Percentiles rank a stretch among this genome's conserved stretches.
Evolutionary conservation across 35 echinoderm and acorn worm genomes (phyloP).

Genomic region (Patiria miniata): DNA sequence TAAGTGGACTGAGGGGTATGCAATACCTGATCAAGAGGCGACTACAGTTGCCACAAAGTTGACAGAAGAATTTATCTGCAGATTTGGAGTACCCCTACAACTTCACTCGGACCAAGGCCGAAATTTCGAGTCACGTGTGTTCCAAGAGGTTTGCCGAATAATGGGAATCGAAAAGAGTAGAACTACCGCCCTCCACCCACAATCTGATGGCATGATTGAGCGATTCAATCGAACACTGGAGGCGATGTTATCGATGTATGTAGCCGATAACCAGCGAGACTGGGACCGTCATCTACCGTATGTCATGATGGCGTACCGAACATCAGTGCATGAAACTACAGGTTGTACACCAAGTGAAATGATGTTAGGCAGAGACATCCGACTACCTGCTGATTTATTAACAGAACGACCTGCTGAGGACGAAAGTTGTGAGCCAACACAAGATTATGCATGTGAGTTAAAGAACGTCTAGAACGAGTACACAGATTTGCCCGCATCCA

Average conservation of each 20-base stretch:
- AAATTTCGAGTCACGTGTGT: constrained; percentile 62
- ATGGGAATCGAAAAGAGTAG: constrained; percentile 49
- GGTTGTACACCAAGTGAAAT: constrained; percentile 53
- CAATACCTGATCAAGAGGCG: constrained; percentile 57
- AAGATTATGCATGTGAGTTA: constrained; percentile 19
- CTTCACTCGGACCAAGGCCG: constrained; percentile 65
- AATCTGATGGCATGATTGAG: constrained; percentile 71
- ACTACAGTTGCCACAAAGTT: constrained; percentile 40
- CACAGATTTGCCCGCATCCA: constrained; percentile 14
- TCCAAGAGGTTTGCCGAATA: constrained; percentile 53
- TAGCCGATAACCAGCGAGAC: constrained; percentile 44
- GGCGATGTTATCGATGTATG: constrained; percentile 55
- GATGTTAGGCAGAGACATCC: constrained; percentile 55
- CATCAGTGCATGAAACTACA: constrained; percentile 53
- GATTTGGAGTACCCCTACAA: constrained; percentile 47
- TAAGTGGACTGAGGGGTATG: constrained; percentile 63
- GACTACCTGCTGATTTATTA: constrained; percentile 40
- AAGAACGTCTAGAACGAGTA: background rate
- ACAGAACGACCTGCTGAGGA: background rate
- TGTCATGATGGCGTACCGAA: constrained; percentile 49
- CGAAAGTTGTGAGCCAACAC: background rate
- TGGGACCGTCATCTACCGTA: constrained; percentile 64
- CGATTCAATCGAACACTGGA: constrained; percentile 56
- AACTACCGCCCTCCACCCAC: constrained; percentile 57
- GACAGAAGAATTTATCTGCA: constrained; percentile 29